These are phyloP conservation scores for Lissocephala sabroskyi DNA, from an alignment of 2,888 invertebrate species.

Conservation along the genomic window DNA sequence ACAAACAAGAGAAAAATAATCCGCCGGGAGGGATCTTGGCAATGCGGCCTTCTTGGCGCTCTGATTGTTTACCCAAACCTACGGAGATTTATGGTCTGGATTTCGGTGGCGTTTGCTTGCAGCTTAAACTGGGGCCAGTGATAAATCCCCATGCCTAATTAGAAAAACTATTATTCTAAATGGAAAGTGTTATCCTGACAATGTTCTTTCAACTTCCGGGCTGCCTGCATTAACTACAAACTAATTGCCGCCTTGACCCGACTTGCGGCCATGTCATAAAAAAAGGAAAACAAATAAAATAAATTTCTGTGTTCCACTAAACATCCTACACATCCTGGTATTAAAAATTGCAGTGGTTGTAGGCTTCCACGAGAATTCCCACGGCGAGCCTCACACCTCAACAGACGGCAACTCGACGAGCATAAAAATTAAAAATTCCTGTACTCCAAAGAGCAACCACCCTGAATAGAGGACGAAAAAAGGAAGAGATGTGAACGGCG, in stretches of 20 bases:
- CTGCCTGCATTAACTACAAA: not conserved
- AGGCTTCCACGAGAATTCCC: conserved; percentile 42
- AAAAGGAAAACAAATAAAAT: no score
- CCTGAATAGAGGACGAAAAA: conserved; percentile 19
- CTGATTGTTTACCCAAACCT: no score
- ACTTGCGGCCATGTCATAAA: no score
- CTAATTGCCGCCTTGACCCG: no score
- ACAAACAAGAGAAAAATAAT: conserved; percentile 8
- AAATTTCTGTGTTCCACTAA: not conserved
- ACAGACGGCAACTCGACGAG: conserved; percentile 27
- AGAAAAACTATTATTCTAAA: no score
- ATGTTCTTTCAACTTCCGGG: not conserved
- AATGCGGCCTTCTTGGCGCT: no score
- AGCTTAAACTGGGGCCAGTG: no score
- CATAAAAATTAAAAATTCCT: conserved; percentile 50
- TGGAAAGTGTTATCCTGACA: no score
- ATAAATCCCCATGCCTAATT: no score
- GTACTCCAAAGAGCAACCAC: conserved; percentile 32
- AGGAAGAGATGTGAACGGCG: not conserved
- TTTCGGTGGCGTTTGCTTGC: no score
- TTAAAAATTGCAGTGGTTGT: not conserved
- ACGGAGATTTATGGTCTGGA: no score
- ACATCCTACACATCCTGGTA: not conserved
- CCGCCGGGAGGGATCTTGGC: no score
- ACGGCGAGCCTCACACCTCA: conserved; percentile 38